A percentile compares a stretch with the other conserved stretches of the same genome.
Conservation (phyloP, 2,113 vertebrate species). For the Prunella fulvescens region DNA sequence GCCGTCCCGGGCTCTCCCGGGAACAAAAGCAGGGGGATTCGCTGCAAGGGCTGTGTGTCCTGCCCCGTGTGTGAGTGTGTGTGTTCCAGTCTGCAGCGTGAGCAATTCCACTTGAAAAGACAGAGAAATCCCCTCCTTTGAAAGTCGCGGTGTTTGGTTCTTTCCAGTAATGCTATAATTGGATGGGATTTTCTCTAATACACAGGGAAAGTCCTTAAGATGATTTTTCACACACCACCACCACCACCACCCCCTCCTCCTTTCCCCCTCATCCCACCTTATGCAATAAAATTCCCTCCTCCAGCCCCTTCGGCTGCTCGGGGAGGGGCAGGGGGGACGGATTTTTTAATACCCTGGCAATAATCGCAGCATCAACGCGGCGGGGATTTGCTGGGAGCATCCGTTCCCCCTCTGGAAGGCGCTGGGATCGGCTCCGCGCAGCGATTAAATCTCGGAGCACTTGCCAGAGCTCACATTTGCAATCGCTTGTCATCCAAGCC, state of each 20-base stretch:
- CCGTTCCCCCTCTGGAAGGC: neutral
- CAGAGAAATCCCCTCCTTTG: slow-evolving; percentile 58
- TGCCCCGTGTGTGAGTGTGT: neutral
- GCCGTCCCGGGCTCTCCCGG: neutral
- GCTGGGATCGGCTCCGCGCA: neutral
- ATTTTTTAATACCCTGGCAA: neutral
- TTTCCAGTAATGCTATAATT: slow-evolving; percentile 70
- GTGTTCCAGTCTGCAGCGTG: slow-evolving; percentile 26
- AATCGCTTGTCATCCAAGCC: slow-evolving; percentile 45
- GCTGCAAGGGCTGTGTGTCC: neutral
- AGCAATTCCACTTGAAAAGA: slow-evolving; percentile 60
- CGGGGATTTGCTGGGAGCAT: slow-evolving; percentile 17
- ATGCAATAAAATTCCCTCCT: neutral
- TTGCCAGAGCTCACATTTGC: slow-evolving; percentile 57
- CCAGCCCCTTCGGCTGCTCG: neutral
- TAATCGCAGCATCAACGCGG: neutral
- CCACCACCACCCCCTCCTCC: neutral
- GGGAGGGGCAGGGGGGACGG: neutral
- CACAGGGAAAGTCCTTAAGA: slow-evolving; percentile 68
- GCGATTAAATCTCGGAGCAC: slow-evolving; percentile 22
- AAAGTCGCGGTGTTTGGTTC: slow-evolving; percentile 34
- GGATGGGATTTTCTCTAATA: slow-evolving; percentile 73
- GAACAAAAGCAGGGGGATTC: slow-evolving; percentile 27
- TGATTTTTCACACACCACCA: slow-evolving; percentile 51
- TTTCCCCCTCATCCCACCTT: neutral